Evolutionary conservation across 1,140 invertebrate genomes (phyloP).

Genomic region (Onthophagus taurus): DNA sequence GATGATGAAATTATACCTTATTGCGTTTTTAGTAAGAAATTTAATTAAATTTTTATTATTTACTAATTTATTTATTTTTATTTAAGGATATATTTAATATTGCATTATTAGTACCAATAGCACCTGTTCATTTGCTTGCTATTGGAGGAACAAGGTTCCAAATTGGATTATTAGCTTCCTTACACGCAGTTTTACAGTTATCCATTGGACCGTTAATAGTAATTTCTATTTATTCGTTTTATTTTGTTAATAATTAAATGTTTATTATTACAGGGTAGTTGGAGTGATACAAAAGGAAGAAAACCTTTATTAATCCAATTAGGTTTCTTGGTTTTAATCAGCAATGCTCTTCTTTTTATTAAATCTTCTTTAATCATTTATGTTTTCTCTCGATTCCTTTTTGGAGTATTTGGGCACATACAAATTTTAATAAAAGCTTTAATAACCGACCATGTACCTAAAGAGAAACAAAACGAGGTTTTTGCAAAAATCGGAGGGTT

Average conservation of each 20-base stretch:
- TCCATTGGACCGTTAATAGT: conserved; percentile 1
- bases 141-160: conserved; percentile 6
- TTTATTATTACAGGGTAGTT: conserved; percentile 48
- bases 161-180: conserved; percentile 7
- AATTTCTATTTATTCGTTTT: too few species aligned
- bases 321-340: conserved; percentile 38
- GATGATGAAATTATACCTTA: too few species aligned
- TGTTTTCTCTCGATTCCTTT: conserved; percentile 30
- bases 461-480: conserved; percentile 44
- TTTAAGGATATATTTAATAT: conserved; percentile 6
- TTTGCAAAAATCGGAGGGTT: conserved; percentile 57
- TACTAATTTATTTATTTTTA: too few species aligned
- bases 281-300: conserved; percentile 48
- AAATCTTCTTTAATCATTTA: conserved; percentile 42
- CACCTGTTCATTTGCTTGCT: conserved; percentile 5
- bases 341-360: conserved; percentile 42
- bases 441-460: conserved; percentile 49
- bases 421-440: conserved; percentile 56
- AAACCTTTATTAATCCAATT: conserved; percentile 42
- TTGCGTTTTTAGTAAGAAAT: too few species aligned
- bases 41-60: too few species aligned
- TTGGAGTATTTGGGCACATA: conserved; percentile 53
- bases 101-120: conserved; percentile 4
- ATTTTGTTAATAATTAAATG: too few species aligned
- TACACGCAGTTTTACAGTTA: conserved; percentile 4